These are phyloP conservation scores for Leptoclinus maculatus DNA, from an alignment of 2,797 vertebrate species.

Conservation along the genomic window DNA sequence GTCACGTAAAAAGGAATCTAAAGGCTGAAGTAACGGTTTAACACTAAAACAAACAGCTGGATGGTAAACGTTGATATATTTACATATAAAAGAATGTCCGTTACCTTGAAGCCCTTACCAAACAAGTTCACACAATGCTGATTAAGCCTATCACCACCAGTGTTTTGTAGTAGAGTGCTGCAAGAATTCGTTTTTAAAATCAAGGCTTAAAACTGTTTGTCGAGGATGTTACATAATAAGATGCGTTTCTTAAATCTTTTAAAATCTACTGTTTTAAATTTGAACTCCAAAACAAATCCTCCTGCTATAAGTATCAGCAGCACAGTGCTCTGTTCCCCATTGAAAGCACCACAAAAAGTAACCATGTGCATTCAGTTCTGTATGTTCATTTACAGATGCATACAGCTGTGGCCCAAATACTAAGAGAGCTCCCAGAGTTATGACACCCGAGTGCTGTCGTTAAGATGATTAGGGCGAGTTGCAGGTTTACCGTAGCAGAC, in stretches of 20 bases:
- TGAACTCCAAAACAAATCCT: background rate
- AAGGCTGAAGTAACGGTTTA: background rate
- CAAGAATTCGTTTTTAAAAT: too few species aligned
- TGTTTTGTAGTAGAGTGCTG: too few species aligned
- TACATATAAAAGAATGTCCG: background rate
- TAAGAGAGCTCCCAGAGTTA: background rate
- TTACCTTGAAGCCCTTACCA: background rate
- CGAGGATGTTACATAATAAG: too few species aligned
- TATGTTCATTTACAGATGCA: background rate
- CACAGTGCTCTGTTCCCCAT: background rate
- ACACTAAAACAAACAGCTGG: background rate
- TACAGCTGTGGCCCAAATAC: background rate
- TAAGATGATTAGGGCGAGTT: background rate
- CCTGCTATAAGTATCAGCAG: accelerated
- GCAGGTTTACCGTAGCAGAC: conserved; percentile 92
- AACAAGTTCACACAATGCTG: background rate
- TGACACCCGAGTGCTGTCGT: background rate
- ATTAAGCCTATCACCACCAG: too few species aligned
- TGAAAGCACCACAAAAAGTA: background rate
- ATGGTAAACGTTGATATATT: background rate
- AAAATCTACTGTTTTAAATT: too few species aligned
- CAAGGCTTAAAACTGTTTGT: too few species aligned
- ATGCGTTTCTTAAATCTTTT: too few species aligned
- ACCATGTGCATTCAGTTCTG: background rate
- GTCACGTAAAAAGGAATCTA: background rate